Percentiles rank a stretch among this genome's conserved stretches.
phyloP scores from a whole-genome alignment of 1,140 invertebrate species.

The Zelostemma sp. region DNA sequence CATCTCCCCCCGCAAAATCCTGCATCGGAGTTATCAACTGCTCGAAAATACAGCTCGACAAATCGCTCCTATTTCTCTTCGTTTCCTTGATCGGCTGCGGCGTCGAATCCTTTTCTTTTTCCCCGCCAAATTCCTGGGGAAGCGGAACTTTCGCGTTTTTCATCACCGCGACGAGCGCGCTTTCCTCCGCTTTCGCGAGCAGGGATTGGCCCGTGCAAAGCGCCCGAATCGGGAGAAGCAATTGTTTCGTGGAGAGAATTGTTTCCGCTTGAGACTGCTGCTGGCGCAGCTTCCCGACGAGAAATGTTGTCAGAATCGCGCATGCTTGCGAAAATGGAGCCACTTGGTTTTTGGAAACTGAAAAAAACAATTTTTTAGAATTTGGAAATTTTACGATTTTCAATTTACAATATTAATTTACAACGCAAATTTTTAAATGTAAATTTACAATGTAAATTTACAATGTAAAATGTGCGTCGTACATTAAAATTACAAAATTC shows the following conservation, averaged over 20 bases:
- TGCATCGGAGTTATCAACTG: constrained; percentile 76
- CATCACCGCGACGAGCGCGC: constrained; percentile 75
- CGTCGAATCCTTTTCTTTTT: constrained; percentile 71
- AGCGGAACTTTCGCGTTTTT: constrained; percentile 78
- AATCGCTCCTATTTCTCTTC: constrained; percentile 73
- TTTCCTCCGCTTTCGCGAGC: constrained; percentile 73
- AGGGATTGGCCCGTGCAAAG: constrained; percentile 74
- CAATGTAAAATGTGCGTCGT: no score
- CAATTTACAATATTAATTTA: no score
- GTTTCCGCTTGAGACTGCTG: constrained; percentile 57
- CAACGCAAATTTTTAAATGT: no score
- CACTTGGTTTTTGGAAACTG: constrained; percentile 77
- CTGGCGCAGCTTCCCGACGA: constrained; percentile 65
- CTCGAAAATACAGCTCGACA: constrained; percentile 76
- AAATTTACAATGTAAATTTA: no score
- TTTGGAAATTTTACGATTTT: not conserved
- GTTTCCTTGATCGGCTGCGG: constrained; percentile 71
- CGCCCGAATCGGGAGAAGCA: constrained; percentile 74
- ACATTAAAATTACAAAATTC: no score
- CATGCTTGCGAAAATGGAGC: constrained; percentile 72
- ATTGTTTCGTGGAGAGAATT: constrained; percentile 69
- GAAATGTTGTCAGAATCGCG: constrained; percentile 72
- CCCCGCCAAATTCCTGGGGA: constrained; percentile 68
- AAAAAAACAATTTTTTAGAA: constrained; percentile 25
- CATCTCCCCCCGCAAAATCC: constrained; percentile 62